Base-by-base conservation (phyloP, 2,797 vertebrate species). In the Poeciliopsis gracilis region DNA sequence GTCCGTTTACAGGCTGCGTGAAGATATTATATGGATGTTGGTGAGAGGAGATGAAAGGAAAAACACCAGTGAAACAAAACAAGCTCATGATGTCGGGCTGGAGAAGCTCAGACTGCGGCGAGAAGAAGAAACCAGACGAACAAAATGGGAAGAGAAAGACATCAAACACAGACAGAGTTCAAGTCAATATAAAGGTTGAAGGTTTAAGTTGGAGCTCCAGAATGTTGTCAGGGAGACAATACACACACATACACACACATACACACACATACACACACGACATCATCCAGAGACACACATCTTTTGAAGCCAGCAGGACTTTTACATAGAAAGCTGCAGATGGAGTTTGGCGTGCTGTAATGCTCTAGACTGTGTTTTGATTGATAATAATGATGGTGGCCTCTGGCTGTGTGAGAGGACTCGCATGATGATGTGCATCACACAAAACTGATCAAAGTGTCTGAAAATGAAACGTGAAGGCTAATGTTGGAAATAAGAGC, bases 381-480 rank as follows among this genome's bases (percentile, higher is more conserved):
- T 83, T 84, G 87, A 87, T 89, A 83, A 87, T 91, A 92, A 91
- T 77, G 87, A 88, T 74, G 72, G 74, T 84, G 67, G 89, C 93
- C 91, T 71, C 83, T 15, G 91, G 94, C 87, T 80, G 86, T 81
- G 84, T 70, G 85, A 41, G 86, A 67, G 33, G 47, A 87, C 90
- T 82, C 73, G 90, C 91, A 90, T 93, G 88, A 79, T 90, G 90
- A 94, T 93, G 86, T 74, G 79, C 77, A 25, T 73, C 80, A 72
- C 76, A 59, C 77, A 67, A 72, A 85, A 43, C 76, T 90, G 92
- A 94, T 95, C 94, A 94, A 95, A 95, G 92, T 77, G 8, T 47
- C 75, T 36, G 82, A 71, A 86, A 78, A 93, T 88, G 74, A 90
- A 87, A 86, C 83, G 80, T 86, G 91, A 92, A 87, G 81, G 83